Conservation (phyloP, 2,888 invertebrate species). For the Dynastes maya region DNA sequence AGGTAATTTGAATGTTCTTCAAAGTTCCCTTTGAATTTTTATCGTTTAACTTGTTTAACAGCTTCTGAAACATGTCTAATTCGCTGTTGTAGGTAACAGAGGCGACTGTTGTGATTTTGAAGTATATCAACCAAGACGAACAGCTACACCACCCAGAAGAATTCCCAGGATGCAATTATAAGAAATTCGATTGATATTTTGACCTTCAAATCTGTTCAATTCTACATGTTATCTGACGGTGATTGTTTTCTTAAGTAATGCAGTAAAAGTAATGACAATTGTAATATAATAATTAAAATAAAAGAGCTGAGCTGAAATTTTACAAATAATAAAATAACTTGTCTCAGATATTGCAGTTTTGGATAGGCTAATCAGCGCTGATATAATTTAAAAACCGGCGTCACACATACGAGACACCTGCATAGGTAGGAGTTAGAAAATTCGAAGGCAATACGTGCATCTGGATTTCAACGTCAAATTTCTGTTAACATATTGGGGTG, state of each 20-base stretch:
- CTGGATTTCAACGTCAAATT: too few species aligned
- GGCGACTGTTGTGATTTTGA: slow-evolving; percentile 56
- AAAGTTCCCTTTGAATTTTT: background rate
- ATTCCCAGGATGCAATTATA: background rate
- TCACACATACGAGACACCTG: too few species aligned
- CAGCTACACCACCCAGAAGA: background rate
- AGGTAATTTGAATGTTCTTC: slow-evolving; percentile 47
- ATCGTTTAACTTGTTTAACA: background rate
- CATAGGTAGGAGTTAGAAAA: too few species aligned
- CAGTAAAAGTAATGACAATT: background rate
- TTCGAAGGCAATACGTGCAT: too few species aligned
- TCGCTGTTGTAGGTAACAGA: slow-evolving; percentile 52
- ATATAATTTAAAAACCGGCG: too few species aligned
- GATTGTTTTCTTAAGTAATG: background rate
- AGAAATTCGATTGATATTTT: background rate
- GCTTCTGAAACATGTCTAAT: background rate
- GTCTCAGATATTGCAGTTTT: too few species aligned
- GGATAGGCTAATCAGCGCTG: too few species aligned
- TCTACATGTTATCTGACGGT: background rate
- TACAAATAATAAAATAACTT: too few species aligned
- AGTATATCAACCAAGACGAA: slow-evolving; percentile 47
- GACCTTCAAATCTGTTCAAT: background rate
- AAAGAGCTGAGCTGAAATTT: background rate
- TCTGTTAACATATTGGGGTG: too few species aligned
- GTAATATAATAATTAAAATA: background rate